These are phyloP conservation scores for Drosophila busckii DNA, from an alignment of 1,140 invertebrate genomes.

Conservation along the genomic window DNA sequence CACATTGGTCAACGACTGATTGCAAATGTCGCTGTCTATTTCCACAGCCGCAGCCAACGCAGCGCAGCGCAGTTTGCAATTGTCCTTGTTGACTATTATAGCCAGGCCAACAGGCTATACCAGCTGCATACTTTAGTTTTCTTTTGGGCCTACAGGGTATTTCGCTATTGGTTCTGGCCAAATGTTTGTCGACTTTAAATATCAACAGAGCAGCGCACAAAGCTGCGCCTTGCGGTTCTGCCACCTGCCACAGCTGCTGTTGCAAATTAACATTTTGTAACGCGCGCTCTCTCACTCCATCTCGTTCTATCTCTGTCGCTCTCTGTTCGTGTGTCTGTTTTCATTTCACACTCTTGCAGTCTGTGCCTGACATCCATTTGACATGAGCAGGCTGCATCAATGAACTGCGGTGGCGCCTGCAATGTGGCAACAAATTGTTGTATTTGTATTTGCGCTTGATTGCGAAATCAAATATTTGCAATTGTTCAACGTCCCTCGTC, in stretches of 20 bases:
- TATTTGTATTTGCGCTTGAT: constrained; percentile 70
- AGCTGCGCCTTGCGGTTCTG: constrained; percentile 28
- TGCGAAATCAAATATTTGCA: constrained; percentile 70
- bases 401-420: constrained; percentile 1
- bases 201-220: constrained; percentile 20
- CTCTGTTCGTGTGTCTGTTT: constrained; percentile 55
- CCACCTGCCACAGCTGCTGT: constrained; percentile 4
- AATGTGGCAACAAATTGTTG: constrained; percentile 65
- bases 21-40: constrained; percentile 51
- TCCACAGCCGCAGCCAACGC: constrained; percentile 4
- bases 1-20: constrained; percentile 40
- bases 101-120: constrained; percentile 4
- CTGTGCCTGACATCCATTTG: constrained; percentile 48
- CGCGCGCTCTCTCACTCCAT: no score
- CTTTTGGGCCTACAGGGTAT: background rate
- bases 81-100: constrained; percentile 3
- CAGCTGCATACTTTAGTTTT: background rate
- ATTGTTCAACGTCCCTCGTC: no score
- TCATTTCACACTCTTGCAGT: constrained; percentile 50
- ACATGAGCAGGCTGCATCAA: constrained; percentile 22
- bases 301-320: no score
- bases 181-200: constrained; percentile 9
- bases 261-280: constrained; percentile 72
- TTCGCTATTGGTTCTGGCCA: no score
- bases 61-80: constrained; percentile 9